Evolutionary conservation across 2,888 invertebrate genomes (phyloP).

Genomic region (Elegia similella): DNA sequence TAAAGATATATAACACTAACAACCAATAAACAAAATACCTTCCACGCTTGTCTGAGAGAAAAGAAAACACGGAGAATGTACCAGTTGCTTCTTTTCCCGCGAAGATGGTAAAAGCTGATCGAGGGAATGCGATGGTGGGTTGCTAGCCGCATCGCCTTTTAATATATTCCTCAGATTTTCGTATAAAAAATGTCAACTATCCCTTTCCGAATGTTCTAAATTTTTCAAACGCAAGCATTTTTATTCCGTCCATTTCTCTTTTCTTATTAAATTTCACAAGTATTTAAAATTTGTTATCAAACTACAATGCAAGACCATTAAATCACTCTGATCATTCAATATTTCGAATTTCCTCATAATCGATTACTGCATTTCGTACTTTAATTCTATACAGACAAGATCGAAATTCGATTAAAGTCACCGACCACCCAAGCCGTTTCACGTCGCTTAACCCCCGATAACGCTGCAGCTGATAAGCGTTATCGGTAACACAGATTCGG

Average conservation of each 20-base stretch:
- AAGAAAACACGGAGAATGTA: too few species aligned
- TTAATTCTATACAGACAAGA: slow-evolving; percentile 19
- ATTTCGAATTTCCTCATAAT: not conserved
- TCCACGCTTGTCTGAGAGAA: too few species aligned
- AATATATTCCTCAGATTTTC: too few species aligned
- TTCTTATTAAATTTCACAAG: not conserved
- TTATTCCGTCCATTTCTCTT: not conserved
- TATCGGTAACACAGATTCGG: slow-evolving; percentile 48
- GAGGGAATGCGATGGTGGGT: too few species aligned
- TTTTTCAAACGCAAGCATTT: too few species aligned
- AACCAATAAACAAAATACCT: too few species aligned
- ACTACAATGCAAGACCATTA: slow-evolving; percentile 8
- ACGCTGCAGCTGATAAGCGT: slow-evolving; percentile 49
- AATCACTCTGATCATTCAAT: not conserved
- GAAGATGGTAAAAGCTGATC: too few species aligned
- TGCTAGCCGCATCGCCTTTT: too few species aligned
- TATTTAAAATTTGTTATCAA: not conserved
- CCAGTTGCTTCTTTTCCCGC: too few species aligned
- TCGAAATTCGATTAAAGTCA: slow-evolving; percentile 20
- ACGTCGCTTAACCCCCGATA: slow-evolving; percentile 47
- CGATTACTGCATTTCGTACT: not conserved
- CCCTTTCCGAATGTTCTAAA: too few species aligned
- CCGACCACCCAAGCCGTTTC: slow-evolving; percentile 48
- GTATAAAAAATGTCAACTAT: too few species aligned
- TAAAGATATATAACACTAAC: too few species aligned